These are phyloP conservation scores for Heliconius himera DNA, from an alignment of 1,140 invertebrate genomes.

Conservation along the genomic window DNA sequence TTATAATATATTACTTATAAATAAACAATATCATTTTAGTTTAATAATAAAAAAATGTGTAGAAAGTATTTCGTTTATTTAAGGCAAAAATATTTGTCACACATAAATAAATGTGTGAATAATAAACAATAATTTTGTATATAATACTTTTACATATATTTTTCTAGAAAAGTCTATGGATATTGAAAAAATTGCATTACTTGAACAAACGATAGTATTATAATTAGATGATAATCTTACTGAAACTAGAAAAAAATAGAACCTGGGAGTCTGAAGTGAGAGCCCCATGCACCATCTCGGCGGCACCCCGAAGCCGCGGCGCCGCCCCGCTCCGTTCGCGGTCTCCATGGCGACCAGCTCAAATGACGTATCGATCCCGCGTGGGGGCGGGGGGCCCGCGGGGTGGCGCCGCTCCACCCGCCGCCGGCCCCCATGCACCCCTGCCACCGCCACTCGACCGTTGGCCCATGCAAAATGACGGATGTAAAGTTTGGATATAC, in stretches of 20 bases:
- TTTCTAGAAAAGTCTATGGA: too few relatives aligned
- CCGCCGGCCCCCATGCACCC: slow-evolving; percentile 63
- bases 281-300: slow-evolving; percentile 62
- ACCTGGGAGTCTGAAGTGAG: slow-evolving; percentile 33
- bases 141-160: too few relatives aligned
- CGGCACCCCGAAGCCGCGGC: slow-evolving; percentile 67
- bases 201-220: background rate
- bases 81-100: too few relatives aligned
- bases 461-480: slow-evolving; percentile 81
- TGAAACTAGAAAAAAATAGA: background rate
- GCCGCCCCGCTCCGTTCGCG: slow-evolving; percentile 76
- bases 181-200: too few relatives aligned
- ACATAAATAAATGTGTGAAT: too few relatives aligned
- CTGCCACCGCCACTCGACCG: slow-evolving; percentile 74
- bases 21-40: background rate
- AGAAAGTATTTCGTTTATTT: too few relatives aligned
- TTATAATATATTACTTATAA: background rate
- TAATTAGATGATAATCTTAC: background rate
- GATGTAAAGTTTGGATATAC: slow-evolving; percentile 81
- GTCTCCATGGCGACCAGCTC: slow-evolving; percentile 80
- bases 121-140: too few relatives aligned
- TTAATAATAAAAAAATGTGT: too few relatives aligned
- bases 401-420: slow-evolving; percentile 77
- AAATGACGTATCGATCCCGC: slow-evolving; percentile 81
- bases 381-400: slow-evolving; percentile 65